Conservation (phyloP, 2,888 invertebrate species). For the Lasioglossum figueresi region DNA sequence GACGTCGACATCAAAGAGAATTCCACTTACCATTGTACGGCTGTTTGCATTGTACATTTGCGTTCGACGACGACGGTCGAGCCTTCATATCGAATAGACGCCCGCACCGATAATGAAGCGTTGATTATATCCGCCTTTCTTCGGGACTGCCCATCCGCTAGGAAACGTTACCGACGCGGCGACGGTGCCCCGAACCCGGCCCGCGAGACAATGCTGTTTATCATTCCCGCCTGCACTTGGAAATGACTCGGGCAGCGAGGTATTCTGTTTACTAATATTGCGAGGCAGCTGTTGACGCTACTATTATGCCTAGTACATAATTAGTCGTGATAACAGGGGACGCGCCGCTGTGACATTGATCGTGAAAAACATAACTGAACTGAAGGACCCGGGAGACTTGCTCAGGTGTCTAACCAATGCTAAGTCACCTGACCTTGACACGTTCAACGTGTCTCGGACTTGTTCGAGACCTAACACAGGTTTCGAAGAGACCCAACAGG, state of each 20-base stretch:
- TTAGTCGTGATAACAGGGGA: neutral
- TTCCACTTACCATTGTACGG: conserved; percentile 65
- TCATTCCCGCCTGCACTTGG: neutral
- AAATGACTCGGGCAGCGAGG: neutral
- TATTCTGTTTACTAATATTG: neutral
- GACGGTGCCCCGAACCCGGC: neutral
- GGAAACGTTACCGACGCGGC: neutral
- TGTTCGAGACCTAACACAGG: too few species aligned
- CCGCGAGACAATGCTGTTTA: conserved; percentile 3
- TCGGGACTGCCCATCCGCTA: neutral
- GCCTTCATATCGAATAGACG: conserved; percentile 21
- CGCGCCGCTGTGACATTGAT: neutral
- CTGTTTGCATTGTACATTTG: conserved; percentile 69
- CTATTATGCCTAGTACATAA: neutral
- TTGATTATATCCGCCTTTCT: conserved; percentile 28
- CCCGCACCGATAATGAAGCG: conserved; percentile 38
- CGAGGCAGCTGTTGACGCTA: neutral
- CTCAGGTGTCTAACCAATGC: too few species aligned
- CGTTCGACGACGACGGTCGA: conserved; percentile 41
- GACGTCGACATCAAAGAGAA: conserved; percentile 66
- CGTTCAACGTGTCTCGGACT: too few species aligned
- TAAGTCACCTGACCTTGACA: too few species aligned
- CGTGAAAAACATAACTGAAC: neutral
- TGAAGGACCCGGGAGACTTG: too few species aligned
- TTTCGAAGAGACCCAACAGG: too few species aligned